Evolutionary conservation across 2,797 vertebrate species (phyloP), one percentile per base, ranked within the genome.

Genomic region (Hylomyscus alleni): DNA sequence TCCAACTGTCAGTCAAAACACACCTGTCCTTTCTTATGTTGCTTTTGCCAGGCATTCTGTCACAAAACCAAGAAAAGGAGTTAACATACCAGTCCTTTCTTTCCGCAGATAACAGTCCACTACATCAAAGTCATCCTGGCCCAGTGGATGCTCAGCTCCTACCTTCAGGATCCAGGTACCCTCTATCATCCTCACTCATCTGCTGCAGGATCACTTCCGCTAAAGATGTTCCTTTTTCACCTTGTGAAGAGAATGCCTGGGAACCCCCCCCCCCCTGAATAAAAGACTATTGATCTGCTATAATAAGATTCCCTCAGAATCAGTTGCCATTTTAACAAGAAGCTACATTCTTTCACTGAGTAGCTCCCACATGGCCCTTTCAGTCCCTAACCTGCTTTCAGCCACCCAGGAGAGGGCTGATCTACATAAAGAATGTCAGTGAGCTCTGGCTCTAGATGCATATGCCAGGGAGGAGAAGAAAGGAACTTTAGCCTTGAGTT

Each of bases 91-190:
- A 37, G 37, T 82, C n/a, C 26, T 37, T 37, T 26, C 80, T 58
- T 58, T 40, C 54, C 26, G 22, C 54, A 82, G 54, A 26, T 15
- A 15, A 26, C n/a, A 17, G 9, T 62, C 40, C 37, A 3, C 58
- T 62, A 3, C 0, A 0, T 62, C 37, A 44, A 19, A 7, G 24
- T 29, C 24, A 19, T 40, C 26, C 0, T 10, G 8, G 8, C 58
- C 29, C 40, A 44, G 56, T 2, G 58, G 37, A 60, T 29, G 56
- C 24, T 60, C 81, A 62, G 8, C 56, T 83, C 56, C 14, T 10
- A 29, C 54, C n/a, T n/a, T 82, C 37, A 15, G 26, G 81, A 29
- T 40, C 3, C 37, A 26, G 13, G 26, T 17, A 60, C n/a, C 17
- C 37, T 54, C 50, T 54, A 14, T 40, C 56, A 40, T 29, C 37